Base-by-base conservation (phyloP, 2,113 vertebrate genomes). In the Fulica atra region DNA sequence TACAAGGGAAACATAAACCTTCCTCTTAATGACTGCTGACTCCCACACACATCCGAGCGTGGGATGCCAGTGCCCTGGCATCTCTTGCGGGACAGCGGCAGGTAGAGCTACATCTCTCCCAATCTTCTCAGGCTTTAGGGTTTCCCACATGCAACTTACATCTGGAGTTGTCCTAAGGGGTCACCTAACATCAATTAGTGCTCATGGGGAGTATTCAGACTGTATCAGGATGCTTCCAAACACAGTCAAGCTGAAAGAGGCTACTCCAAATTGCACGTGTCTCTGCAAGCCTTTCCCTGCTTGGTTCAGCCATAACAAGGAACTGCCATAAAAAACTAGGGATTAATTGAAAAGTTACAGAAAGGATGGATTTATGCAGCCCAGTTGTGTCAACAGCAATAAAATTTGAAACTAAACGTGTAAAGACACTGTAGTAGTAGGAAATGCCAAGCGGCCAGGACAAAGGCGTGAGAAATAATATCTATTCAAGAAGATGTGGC, bases 41-140 rank as follows among this genome's bases (percentile, higher is more conserved):
- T 85, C 63, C 63, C 15, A 31, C 7, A 0, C 16, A 24, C 35
- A 42, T 91, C 88, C 1, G 4, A 69, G 44, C 1, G 3, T 2
- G 7, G 61, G 29, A 59, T 1, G 2, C 31, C 2, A 6, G 44
- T 46, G 44, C 44, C 44, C 44, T 46, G 44, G 8, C 44, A 46
- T 46, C 44, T 46, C 44, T 46, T 46, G 44, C 17, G 8, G 18
- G 8, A 56, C 50, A 88, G 53, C 4, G 2, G 28, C 59, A 59
- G 71, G 21, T 19, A 86, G 71, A 90, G 46, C 46, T 61, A 20
- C 31, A 13, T 48, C 35, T 72, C 35, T 68, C 12, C 40, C 46
- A 18, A 16, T 44, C 23, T 78, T 20, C 65, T 66, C 63, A 73
- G 33, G 31, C 48, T 73, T 44, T 44, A 53, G 38, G 28, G 29